Evolutionary conservation across 2,797 vertebrate species (phyloP), one percentile per base, ranked within the genome.

Genomic region (Salarias fasciatus): DNA sequence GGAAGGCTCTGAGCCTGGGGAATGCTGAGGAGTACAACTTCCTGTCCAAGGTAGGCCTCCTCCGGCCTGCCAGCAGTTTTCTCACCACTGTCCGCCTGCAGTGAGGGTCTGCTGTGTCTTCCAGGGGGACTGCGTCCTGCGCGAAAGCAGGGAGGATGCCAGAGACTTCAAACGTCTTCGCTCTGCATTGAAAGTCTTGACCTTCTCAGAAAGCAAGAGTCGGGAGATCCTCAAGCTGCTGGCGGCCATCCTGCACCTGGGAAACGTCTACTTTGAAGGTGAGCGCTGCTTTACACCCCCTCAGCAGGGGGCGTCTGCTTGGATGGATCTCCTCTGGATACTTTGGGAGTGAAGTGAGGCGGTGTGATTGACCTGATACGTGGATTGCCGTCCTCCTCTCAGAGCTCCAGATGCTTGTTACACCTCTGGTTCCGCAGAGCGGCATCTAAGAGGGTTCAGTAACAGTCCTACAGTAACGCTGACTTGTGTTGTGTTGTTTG

Each of bases 191-290:
- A 96, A 95, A 87, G 94, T 95, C 68, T 91, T 98, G 69, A 93
- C 89, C 63, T 98, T 99, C 85, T 92, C 95, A 0, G 94, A 96
- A 42, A 88, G 58, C 0, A 93, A 98, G 58, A 88, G 93, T 75
- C 93, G 92, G 88, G 93, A 95, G 18, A 93, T 99, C 78, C 91
- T 91, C 80, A 95, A 94, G 84, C 86, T 98, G 65, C 89, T 99
- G 63, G 95, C 97, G 2, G 92, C 94, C 0, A 93, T 98, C 48
- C 92, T 99, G 11, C 97, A 99, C 82, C 84, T 99, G 69, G 97
- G 97, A 5, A 99, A 99, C 0, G 43, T 97, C 30, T 77, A 86
- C 36, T 98, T 99, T 4, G 75, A 93, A 89, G 94, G 97, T 98
- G 89, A 79, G 79, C 11, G 0, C 6, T 35, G 6, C 43, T 33